Evolutionary conservation across 2,113 vertebrate species (phyloP), one percentile per base, ranked within the genome.

Genomic region (Epinephelus moara): DNA sequence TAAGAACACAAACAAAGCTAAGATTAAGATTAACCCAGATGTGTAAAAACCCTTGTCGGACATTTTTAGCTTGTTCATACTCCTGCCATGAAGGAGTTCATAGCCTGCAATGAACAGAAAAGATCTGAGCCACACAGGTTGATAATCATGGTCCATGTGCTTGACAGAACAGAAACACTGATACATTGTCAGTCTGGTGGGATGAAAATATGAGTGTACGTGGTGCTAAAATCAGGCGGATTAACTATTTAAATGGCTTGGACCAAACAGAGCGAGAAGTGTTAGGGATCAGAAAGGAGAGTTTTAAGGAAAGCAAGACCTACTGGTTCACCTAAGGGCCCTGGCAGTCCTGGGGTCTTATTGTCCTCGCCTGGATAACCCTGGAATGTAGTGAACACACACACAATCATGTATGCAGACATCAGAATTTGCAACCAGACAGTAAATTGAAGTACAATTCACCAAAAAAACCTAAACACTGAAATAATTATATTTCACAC

Each of bases 271-370:
- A 80, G 76, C 30, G 17, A 63, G 40, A n/a, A 52, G 40, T 63
- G 55, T 61, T 74, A 40, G 47, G 53, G 69, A 85, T 59, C 60
- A 88, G 86, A 80, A 88, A 80, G 60, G 88, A 88, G 81, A 95
- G 85, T 91, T 95, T 89, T 88, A 94, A 95, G 88, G 94, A 96
- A 97, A 96, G 94, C 97, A 97, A 97, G 95, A 99, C 98, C 97
- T 99, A 99, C 98, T 99, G 98, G 97, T 98, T 99, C 98, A 99
- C 98, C 98, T 98, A 96, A 97, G 96, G 97, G 96, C 95, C 98
- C 98, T 88, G 96, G 96, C 59, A 92, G 95, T 97, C 98, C 98
- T 69, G 95, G 92, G 61, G 94, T 93, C 90, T 90, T 95, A 87
- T 91, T 97, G 89, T 98, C 98, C 86, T 99, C 98, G 2, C 98